phyloP scores from a whole-genome alignment of 2,888 invertebrate genomes.

The Platypus cylindrus region DNA sequence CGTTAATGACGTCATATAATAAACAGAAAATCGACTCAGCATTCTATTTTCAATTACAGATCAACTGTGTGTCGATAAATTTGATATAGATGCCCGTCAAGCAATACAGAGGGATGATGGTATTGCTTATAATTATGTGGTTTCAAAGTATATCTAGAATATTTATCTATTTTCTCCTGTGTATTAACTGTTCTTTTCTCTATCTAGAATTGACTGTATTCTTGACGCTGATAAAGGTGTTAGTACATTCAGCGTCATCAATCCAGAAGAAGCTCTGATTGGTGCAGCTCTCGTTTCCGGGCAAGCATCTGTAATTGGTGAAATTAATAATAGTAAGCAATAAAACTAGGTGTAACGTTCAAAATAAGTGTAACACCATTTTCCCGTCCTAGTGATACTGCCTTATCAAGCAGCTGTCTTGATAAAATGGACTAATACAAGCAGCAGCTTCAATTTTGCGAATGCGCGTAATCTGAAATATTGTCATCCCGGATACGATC shows the following conservation, averaged over 20 bases:
- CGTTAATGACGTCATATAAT: not conserved
- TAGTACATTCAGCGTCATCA: conserved; percentile 47
- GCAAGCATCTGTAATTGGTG: conserved; percentile 37
- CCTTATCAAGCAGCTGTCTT: conserved; percentile 49
- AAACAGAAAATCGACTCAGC: not conserved
- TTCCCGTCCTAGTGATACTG: too few relatives aligned
- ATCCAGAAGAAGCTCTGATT: conserved; percentile 48
- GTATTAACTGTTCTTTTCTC: conserved; percentile 7
- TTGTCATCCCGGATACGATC: conserved; percentile 53
- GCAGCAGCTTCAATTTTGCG: conserved; percentile 35
- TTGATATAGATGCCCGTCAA: conserved; percentile 19
- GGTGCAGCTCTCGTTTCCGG: conserved; percentile 36
- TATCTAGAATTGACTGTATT: conserved; percentile 46
- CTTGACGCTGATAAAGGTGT: conserved; percentile 39
- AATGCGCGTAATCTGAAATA: conserved; percentile 41
- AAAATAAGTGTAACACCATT: too few relatives aligned
- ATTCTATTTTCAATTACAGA: conserved; percentile 17
- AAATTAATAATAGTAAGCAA: conserved; percentile 27
- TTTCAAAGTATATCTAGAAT: conserved; percentile 32
- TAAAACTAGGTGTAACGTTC: not conserved
- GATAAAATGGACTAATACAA: conserved; percentile 37
- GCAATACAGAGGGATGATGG: conserved; percentile 20
- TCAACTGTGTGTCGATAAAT: conserved; percentile 20
- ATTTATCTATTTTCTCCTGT: not conserved
- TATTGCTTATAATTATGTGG: conserved; percentile 17